phyloP scores from a whole-genome alignment of 2,113 vertebrate genomes.

The Rhineura floridana region DNA sequence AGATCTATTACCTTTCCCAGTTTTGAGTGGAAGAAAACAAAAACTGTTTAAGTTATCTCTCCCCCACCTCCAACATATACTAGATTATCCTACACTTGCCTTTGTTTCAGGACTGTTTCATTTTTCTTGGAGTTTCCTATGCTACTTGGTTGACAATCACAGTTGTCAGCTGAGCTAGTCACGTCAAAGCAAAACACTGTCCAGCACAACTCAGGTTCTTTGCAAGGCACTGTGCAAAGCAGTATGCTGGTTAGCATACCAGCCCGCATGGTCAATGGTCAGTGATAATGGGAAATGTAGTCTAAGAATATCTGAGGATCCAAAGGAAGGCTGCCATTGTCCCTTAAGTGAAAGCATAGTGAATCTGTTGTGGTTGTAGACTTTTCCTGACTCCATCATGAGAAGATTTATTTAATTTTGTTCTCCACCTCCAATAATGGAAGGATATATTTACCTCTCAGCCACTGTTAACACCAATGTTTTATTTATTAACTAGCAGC shows the following conservation, averaged over 20 bases:
- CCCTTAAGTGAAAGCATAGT: background rate
- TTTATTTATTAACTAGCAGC: too few species aligned
- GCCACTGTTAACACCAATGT: background rate
- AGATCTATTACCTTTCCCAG: background rate
- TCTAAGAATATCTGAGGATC: too few species aligned
- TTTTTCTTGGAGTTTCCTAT: background rate
- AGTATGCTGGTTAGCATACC: too few species aligned
- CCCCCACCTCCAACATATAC: background rate
- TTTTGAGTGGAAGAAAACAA: background rate
- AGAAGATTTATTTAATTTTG: background rate
- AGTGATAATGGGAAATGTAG: too few species aligned
- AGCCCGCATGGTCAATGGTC: too few species aligned
- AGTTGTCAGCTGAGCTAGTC: background rate
- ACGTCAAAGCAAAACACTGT: background rate
- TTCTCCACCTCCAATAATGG: too few species aligned
- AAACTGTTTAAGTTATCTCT: background rate
- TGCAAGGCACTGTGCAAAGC: too few species aligned
- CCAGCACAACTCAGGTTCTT: too few species aligned
- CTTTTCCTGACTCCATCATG: too few species aligned
- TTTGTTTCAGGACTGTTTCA: background rate
- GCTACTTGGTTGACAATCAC: background rate
- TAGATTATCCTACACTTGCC: background rate
- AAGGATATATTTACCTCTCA: background rate
- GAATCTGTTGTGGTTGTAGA: background rate
- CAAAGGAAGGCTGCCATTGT: background rate